Percentiles rank a stretch among this genome's conserved stretches.
These are phyloP conservation scores for Kuschelorhynchus macadamiae DNA, from an alignment of 2,888 invertebrate genomes.

Conservation along the genomic window DNA sequence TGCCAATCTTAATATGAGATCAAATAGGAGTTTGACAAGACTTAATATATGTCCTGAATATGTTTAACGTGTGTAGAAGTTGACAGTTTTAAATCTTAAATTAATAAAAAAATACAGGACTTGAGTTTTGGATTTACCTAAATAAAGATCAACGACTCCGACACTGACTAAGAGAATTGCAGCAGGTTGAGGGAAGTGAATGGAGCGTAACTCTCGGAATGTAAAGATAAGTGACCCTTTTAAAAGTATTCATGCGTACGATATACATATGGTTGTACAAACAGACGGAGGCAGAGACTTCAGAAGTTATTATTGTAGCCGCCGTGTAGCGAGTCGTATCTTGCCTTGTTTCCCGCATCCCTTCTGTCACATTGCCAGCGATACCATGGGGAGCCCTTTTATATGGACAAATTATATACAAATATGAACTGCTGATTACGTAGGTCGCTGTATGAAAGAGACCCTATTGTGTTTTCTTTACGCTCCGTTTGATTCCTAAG, in stretches of 20 bases:
- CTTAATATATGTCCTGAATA: too few species aligned
- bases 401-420: constrained; percentile 70
- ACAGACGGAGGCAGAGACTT: constrained; percentile 55
- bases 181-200: constrained; percentile 48
- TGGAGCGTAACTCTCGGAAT: constrained; percentile 61
- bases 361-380: constrained; percentile 67
- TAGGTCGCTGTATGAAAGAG: constrained; percentile 52
- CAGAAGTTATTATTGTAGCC: constrained; percentile 40
- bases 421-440: constrained; percentile 69
- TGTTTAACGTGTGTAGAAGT: too few species aligned
- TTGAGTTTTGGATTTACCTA: not conserved
- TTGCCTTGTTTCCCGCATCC: constrained; percentile 38
- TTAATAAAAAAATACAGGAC: too few species aligned
- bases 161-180: constrained; percentile 18
- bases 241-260: constrained; percentile 68
- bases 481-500: constrained; percentile 37
- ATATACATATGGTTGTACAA: constrained; percentile 67
- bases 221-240: constrained; percentile 66
- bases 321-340: constrained; percentile 20
- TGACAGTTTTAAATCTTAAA: too few species aligned
- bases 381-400: constrained; percentile 67
- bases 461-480: constrained; percentile 44
- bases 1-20: too few species aligned
- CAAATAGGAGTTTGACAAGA: too few species aligned
- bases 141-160: not conserved